These are phyloP conservation scores for Callaeas wilsoni DNA, from an alignment of 2,113 vertebrate species.

Conservation along the genomic window DNA sequence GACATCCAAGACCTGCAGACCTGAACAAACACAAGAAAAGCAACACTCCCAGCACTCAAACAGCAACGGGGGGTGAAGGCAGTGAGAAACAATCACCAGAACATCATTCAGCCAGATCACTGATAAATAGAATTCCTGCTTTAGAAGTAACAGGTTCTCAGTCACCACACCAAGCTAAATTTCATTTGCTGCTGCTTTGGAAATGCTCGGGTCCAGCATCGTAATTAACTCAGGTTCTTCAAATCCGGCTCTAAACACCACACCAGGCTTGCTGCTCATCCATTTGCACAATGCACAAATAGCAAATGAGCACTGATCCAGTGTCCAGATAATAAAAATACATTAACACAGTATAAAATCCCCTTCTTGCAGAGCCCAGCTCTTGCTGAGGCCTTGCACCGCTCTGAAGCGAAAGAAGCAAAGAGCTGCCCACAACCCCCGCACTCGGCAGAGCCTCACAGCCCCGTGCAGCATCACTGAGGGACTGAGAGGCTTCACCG, in stretches of 20 bases:
- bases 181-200: not conserved
- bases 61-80: not conserved
- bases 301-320: no score
- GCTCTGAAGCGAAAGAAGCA: not conserved
- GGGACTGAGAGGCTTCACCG: not conserved
- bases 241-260: not conserved
- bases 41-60: not conserved
- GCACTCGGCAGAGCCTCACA: not conserved
- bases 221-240: no score
- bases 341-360: no score
- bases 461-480: not conserved
- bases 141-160: not conserved
- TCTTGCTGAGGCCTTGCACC: no score
- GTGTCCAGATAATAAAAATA: no score
- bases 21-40: not conserved
- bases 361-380: no score
- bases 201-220: not conserved
- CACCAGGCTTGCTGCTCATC: not conserved
- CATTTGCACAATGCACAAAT: accelerated
- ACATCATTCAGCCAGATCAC: not conserved
- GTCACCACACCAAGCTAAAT: no score
- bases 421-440: not conserved
- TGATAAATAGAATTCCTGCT: accelerated
- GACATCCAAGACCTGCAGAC: not conserved
- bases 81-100: not conserved